Percentiles rank a stretch among this genome's conserved stretches.
Evolutionary conservation across 2,113 vertebrate species (phyloP).

Genomic region (Formicarius rufipectus): DNA sequence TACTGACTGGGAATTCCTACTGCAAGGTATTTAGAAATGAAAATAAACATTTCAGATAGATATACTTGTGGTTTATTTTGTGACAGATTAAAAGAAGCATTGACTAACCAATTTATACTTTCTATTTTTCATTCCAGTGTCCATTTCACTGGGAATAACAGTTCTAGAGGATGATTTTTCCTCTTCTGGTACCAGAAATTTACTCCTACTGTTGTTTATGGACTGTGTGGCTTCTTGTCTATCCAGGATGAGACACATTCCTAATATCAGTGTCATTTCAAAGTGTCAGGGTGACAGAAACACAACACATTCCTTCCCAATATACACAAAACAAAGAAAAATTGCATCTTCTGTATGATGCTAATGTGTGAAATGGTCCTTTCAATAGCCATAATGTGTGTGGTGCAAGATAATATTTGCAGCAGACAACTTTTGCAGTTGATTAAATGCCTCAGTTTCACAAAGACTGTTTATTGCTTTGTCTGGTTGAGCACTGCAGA

Average conservation of each 20-base stretch:
- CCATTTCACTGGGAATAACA: neutral
- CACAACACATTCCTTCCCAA: neutral
- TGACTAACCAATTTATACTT: neutral
- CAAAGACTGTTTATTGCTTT: neutral
- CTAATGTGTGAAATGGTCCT: neutral
- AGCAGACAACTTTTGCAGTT: neutral
- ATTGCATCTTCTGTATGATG: neutral
- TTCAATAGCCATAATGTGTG: neutral
- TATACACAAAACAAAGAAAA: neutral
- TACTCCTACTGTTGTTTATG: neutral
- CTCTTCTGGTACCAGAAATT: neutral
- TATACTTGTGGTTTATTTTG: neutral
- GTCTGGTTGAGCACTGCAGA: neutral
- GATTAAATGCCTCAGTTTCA: neutral
- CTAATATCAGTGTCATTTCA: neutral
- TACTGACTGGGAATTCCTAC: neutral
- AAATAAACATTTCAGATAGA: neutral
- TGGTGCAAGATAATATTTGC: neutral
- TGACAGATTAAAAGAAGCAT: neutral
- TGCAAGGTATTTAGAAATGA: neutral
- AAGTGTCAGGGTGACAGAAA: neutral
- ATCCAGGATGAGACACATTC: neutral
- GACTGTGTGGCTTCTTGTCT: neutral
- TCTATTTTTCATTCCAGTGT: neutral
- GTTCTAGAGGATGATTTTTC: neutral